Conservation (phyloP, 1,140 invertebrate genomes). For the Sycophaga agraensis region DNA sequence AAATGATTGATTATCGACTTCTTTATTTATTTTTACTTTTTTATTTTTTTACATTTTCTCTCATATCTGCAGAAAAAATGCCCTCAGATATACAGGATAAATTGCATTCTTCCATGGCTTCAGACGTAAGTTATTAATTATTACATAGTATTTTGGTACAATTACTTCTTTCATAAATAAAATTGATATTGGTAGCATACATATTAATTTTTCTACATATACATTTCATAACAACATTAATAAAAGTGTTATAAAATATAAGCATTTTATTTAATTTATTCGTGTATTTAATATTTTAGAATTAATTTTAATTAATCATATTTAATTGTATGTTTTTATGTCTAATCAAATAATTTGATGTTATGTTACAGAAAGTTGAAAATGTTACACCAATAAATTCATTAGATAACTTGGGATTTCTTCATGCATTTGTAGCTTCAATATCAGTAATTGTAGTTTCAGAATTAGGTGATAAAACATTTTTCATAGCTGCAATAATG, state of each 20-base stretch:
- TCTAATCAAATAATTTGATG: no score
- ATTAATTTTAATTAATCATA: neutral
- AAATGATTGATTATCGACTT: constrained; percentile 1
- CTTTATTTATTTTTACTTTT: constrained; percentile 12
- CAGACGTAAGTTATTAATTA: constrained; percentile 19
- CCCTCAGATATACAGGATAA: constrained; percentile 28
- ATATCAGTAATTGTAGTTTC: constrained; percentile 96
- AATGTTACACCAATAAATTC: constrained; percentile 25
- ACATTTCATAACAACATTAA: no score
- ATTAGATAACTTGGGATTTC: constrained; percentile 69
- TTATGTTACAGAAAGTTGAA: constrained; percentile 32
- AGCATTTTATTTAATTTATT: constrained; percentile 12
- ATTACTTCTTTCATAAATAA: no score
- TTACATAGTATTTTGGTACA: no score
- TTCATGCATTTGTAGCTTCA: constrained; percentile 92
- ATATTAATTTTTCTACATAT: no score
- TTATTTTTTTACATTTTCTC: constrained; percentile 5
- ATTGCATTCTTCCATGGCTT: constrained; percentile 9
- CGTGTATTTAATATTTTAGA: neutral
- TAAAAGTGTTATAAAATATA: neutral
- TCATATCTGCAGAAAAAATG: constrained; percentile 23
- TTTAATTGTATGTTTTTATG: no score
- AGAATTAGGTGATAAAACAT: constrained; percentile 99
- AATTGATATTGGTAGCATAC: no score
- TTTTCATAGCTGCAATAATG: constrained; percentile 99